phyloP scores from a whole-genome alignment of 37 sponge, comb jelly and placozoan species.

The Haliclona indistincta region DNA sequence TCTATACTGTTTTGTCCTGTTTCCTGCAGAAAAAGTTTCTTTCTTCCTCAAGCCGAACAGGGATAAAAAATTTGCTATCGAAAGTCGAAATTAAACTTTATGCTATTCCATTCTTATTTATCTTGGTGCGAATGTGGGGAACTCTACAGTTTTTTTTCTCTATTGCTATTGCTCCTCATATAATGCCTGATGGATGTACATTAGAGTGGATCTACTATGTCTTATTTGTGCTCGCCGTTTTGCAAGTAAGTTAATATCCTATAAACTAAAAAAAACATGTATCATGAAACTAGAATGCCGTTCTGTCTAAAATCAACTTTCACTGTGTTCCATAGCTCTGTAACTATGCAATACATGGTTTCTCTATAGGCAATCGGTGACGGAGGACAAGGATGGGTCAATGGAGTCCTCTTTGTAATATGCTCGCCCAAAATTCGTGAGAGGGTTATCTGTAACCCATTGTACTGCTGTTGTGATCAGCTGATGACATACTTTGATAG shows the following conservation, averaged over 20 bases:
- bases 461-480: background rate
- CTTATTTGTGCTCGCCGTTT: conserved; percentile 2
- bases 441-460: conserved; percentile 21
- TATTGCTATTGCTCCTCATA: conserved; percentile 1
- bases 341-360: background rate
- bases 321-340: background rate
- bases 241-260: conserved; percentile 17
- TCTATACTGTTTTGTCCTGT: background rate
- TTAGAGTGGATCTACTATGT: background rate
- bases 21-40: background rate
- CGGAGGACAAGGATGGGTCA: conserved; percentile 76
- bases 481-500: background rate
- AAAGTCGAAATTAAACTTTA: conserved; percentile 3
- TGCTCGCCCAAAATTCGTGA: conserved; percentile 36
- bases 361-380: conserved; percentile 63
- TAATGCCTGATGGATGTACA: conserved; percentile 6
- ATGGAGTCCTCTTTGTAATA: conserved; percentile 66
- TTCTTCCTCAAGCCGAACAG: background rate
- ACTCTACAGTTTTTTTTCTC: conserved; percentile 48
- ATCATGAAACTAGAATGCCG: too few relatives aligned
- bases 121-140: conserved; percentile 74
- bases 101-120: conserved; percentile 55
- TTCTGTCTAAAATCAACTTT: background rate
- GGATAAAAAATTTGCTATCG: background rate
- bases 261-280: too few relatives aligned